Conservation (phyloP, 2,888 invertebrate genomes). For the Psylliodes chrysocephalus region DNA sequence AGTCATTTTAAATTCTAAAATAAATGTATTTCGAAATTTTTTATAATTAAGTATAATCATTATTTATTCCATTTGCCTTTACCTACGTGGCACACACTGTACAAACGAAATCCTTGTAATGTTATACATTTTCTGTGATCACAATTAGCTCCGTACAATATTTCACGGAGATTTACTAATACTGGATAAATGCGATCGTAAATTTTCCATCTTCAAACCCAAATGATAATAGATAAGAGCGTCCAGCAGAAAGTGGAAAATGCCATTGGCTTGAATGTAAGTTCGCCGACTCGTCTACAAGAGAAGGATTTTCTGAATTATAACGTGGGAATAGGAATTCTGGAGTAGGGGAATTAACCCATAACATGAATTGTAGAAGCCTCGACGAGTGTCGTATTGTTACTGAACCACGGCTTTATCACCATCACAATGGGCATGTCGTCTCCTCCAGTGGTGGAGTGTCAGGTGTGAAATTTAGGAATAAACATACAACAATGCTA, state of each 20-base stretch:
- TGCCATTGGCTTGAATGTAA: slow-evolving; percentile 31
- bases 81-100: background rate
- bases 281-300: slow-evolving; percentile 31
- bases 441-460: slow-evolving; percentile 44
- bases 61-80: no score
- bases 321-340: slow-evolving; percentile 41
- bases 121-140: no score
- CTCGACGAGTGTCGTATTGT: slow-evolving; percentile 58
- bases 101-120: background rate
- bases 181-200: slow-evolving; percentile 8
- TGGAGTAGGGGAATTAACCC: slow-evolving; percentile 53
- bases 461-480: no score
- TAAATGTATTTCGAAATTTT: no score
- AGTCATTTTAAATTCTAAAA: no score
- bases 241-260: slow-evolving; percentile 5
- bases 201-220: background rate
- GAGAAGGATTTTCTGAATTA: slow-evolving; percentile 36
- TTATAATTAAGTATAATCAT: no score
- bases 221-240: slow-evolving; percentile 10
- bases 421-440: slow-evolving; percentile 55
- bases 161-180: background rate
- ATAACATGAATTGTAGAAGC: slow-evolving; percentile 61
- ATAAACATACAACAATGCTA: no score
- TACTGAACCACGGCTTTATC: slow-evolving; percentile 64
- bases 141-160: no score